Conservation (phyloP, 1,140 invertebrate species). For the Ostrea edulis region DNA sequence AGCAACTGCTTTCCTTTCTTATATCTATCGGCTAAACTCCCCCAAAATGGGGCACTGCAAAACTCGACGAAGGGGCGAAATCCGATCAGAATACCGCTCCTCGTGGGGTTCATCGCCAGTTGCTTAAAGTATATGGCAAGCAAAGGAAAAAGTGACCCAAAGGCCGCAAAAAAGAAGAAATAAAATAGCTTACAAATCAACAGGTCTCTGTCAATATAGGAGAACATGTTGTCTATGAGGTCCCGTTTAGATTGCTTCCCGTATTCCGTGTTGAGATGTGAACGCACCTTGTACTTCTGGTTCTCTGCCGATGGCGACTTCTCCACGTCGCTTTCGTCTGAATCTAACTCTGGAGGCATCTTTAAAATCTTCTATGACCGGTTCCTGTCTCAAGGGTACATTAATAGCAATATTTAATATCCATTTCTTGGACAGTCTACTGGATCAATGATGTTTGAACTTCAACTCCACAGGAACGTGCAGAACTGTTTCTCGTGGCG, state of each 20-base stretch:
- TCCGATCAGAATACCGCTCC: constrained; percentile 90
- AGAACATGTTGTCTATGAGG: constrained; percentile 73
- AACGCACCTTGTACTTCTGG: constrained; percentile 55
- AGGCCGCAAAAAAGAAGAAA: constrained; percentile 99
- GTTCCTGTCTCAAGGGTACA: neutral
- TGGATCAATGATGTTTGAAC: neutral
- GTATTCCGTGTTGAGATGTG: constrained; percentile 84
- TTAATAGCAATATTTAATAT: constrained; percentile 30
- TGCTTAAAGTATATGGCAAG: constrained; percentile 99
- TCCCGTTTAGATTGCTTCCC: constrained; percentile 65
- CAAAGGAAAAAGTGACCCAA: constrained; percentile 97
- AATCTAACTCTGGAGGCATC: constrained; percentile 65
- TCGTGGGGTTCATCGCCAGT: constrained; percentile 97
- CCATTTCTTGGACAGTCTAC: neutral
- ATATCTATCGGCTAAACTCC: constrained; percentile 90
- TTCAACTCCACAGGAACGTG: neutral
- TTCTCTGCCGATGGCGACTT: constrained; percentile 50
- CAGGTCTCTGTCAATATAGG: constrained; percentile 74
- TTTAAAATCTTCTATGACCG: constrained; percentile 45
- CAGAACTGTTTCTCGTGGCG: neutral
- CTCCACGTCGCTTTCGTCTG: constrained; percentile 62
- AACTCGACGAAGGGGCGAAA: constrained; percentile 97
- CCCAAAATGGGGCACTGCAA: constrained; percentile 98
- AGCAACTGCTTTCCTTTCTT: constrained; percentile 86
- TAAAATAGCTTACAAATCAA: constrained; percentile 87